Evolutionary conservation across 1,140 invertebrate genomes (phyloP), one percentile per base, ranked within the genome.

Genomic region (Aradophagus sp.): DNA sequence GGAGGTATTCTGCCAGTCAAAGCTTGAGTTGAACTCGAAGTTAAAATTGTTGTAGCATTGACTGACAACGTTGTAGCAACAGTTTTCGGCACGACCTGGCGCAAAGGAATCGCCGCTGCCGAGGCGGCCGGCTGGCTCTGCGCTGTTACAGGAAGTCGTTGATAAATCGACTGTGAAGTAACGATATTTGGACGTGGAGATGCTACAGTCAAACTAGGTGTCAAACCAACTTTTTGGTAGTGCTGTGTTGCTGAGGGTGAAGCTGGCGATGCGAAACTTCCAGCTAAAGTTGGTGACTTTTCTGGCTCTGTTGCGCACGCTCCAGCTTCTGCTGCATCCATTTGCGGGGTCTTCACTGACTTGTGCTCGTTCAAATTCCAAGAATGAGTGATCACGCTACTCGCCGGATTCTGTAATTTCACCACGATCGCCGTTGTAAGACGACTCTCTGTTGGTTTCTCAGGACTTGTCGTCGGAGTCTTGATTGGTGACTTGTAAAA

Each of bases 401-500:
- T 75, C 8, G 79, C 75, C 3, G 80, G 73, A 53, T 63, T 79
- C 0, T 74, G 73, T 0, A 77, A 38, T 36, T 79, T 79, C 1
- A 58, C 58, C 0, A 75, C 55, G 5, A 73, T 53, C 0, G 75
- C 29, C 1, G 67, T n/a, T 0, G 73, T 32, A 45, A 35, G 34
- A n/a, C 72, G 77, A 58, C 77, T 78, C 48, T 82, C 85, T 6
- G 59, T 53, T 0, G 80, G 56, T 45, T 82, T 84, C 12, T 84
- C 82, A 1, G 80, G 11, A 4, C 53, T 44, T 8, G 56, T 70
- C 10, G 77, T 29, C 0, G 34, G 26, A 1, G 78, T 82, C 29
- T 81, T 85, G 0, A 78, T 68, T 2, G 82, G 80, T 2, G 79
- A 80, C 38, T 86, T 85, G 44, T 83, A 86, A 58, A 82, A 86